These are phyloP conservation scores for Dicrostonyx torquatus DNA, from an alignment of 2,797 vertebrate genomes.

Conservation along the genomic window DNA sequence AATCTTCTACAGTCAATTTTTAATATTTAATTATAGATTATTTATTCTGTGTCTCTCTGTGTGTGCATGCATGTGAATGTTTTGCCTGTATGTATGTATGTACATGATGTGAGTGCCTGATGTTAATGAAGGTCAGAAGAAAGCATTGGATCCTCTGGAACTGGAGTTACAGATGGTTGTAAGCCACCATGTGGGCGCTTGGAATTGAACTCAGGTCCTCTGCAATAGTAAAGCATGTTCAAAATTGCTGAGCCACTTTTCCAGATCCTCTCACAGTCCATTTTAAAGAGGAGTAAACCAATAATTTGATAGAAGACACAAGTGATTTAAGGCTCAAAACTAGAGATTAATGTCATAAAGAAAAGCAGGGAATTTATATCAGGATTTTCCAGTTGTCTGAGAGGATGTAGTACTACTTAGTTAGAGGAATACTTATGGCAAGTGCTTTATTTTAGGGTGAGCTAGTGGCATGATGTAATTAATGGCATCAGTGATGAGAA, in stretches of 20 bases:
- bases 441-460: background rate
- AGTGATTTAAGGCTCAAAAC: background rate
- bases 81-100: background rate
- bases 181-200: background rate
- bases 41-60: background rate
- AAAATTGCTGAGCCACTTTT: background rate
- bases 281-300: conserved; percentile 11
- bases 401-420: background rate
- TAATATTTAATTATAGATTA: background rate
- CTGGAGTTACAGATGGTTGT: background rate
- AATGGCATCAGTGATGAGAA: background rate
- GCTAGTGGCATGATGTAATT: background rate
- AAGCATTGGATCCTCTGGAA: background rate
- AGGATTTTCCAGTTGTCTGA: background rate
- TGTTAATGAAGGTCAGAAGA: background rate
- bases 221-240: background rate
- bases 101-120: background rate
- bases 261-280: background rate
- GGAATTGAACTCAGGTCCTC: background rate
- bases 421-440: background rate
- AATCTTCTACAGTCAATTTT: background rate
- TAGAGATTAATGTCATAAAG: background rate
- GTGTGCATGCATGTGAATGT: background rate
- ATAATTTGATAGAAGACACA: conserved; percentile 24
- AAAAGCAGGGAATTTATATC: background rate